phyloP scores from a whole-genome alignment of 2,113 vertebrate species.

The Mobula birostris region DNA sequence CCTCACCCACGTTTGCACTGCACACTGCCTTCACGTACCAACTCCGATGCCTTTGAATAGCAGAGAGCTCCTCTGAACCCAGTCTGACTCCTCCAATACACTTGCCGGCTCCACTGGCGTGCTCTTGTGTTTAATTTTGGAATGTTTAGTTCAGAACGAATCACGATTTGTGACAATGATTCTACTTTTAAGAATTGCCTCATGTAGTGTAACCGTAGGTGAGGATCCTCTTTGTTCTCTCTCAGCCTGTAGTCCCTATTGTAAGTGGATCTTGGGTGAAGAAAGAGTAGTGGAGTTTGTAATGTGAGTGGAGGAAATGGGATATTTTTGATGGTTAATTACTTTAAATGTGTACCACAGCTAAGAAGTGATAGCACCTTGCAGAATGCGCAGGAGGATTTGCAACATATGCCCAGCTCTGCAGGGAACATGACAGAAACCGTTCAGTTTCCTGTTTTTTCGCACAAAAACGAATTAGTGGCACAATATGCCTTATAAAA shows the following conservation, averaged over 20 bases:
- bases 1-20: no score
- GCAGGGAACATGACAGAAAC: background rate
- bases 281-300: background rate
- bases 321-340: background rate
- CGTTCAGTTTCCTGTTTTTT: background rate
- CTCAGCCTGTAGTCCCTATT: background rate
- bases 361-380: background rate
- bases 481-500: background rate
- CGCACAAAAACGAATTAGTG: background rate
- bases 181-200: background rate
- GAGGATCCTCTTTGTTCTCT: no score
- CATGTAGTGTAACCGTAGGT: background rate
- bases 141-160: background rate
- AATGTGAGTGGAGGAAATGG: background rate
- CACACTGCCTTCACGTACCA: no score
- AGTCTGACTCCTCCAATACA: no score
- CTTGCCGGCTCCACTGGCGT: no score
- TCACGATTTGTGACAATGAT: background rate
- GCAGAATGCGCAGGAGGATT: background rate
- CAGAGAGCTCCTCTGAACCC: no score
- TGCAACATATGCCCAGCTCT: constrained; percentile 2
- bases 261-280: background rate
- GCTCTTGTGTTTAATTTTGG: background rate
- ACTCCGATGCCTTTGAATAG: no score
- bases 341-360: no score